Evolutionary conservation across 1,140 invertebrate genomes (phyloP), one percentile per base, ranked within the genome.

Genomic region (Antheraea mylitta): DNA sequence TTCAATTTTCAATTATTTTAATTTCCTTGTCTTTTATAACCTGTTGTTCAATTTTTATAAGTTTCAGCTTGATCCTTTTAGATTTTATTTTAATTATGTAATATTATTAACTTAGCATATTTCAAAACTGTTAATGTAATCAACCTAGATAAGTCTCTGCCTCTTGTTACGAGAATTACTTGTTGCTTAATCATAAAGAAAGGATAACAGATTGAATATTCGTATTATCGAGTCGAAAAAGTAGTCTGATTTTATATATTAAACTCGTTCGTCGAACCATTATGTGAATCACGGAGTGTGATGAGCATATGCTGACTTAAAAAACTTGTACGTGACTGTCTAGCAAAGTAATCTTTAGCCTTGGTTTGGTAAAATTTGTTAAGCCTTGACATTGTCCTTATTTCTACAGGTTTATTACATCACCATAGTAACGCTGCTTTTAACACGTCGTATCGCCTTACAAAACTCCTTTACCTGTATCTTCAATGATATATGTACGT

Each of bases 321-420:
- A 53, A 53, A 53, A 53, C 9, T 53, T 11, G 13, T 53, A 53
- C 45, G 45, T 53, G 45, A 53, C 45, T 16, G 16, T 16, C 16
- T 53, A n/a, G 45, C 45, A n/a, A 13, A 53, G 45, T 53, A 53
- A 53, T 53, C 11, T 53, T 53, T 53, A 53, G 45, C 45, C 45
- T 53, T 53, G 45, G 45, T 16, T 13, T 53, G 45, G 45, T 53
- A 13, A 53, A 53, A 53, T 53, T 13, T 53, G 4, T 63, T 37
- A n/a, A n/a, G 37, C 61, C 61, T 63, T 63, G 61, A 63, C 61
- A 63, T 63, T 63, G 61, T 36, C 30, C 61, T 22, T 63, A n/a
- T 63, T 63, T 63, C 13, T 36, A 36, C 61, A 37, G 61, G 30
- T 63, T 37, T 5, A 18, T 63, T 37, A 63, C 61, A 30, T 60